Percentiles rank a stretch among this genome's conserved stretches.
phyloP scores from a whole-genome alignment of 2,797 vertebrate genomes.

The Lates japonicus region DNA sequence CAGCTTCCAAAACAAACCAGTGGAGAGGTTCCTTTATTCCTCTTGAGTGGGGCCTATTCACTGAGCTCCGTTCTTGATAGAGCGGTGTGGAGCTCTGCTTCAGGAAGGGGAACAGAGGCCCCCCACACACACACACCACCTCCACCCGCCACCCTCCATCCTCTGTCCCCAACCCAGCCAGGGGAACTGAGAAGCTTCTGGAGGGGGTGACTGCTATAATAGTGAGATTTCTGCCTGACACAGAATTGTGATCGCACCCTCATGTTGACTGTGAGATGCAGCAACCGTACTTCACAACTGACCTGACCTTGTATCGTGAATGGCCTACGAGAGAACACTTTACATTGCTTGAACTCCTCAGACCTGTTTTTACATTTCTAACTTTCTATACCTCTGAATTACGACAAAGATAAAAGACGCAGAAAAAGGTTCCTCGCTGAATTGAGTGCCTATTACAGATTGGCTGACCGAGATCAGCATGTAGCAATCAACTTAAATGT shows the following conservation, averaged over 20 bases:
- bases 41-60: conserved; percentile 82
- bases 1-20: conserved; percentile 87
- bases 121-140: conserved; percentile 14
- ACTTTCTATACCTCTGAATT: conserved; percentile 27
- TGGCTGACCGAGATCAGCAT: conserved; percentile 47
- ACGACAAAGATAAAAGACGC: conserved; percentile 34
- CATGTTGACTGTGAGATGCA: conserved; percentile 66
- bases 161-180: conserved; percentile 45
- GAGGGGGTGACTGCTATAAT: conserved; percentile 73
- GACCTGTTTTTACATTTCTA: conserved; percentile 42
- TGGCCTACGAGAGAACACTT: conserved; percentile 66
- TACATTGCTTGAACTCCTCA: conserved; percentile 55
- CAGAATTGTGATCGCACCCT: conserved; percentile 74
- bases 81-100: conserved; percentile 67
- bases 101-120: conserved; percentile 46
- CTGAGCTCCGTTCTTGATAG: conserved; percentile 66
- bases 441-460: conserved; percentile 41
- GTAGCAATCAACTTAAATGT: conserved; percentile 45
- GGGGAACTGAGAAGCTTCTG: conserved; percentile 73
- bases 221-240: conserved; percentile 67
- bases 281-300: conserved; percentile 67
- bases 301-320: conserved; percentile 77
- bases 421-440: conserved; percentile 9
- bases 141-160: neutral
- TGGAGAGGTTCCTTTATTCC: conserved; percentile 83